Conservation (phyloP, 2,113 vertebrate species). For the Gyps fulvus region DNA sequence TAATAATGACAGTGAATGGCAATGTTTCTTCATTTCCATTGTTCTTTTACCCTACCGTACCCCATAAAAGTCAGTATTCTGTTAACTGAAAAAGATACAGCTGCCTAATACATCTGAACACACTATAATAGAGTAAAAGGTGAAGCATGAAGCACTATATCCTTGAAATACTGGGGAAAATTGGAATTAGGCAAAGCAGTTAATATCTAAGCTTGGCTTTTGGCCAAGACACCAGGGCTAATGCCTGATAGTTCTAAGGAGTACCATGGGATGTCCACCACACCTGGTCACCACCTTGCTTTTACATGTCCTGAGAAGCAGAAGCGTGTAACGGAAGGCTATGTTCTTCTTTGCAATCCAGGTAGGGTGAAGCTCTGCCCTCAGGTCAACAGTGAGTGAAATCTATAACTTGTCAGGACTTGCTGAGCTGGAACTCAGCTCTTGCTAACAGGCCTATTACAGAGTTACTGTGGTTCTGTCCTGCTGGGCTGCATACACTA, state of each 20-base stretch:
- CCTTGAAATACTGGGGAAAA: neutral
- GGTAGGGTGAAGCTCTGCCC: neutral
- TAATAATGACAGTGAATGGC: neutral
- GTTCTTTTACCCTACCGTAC: neutral
- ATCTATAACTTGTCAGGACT: neutral
- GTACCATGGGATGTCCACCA: neutral
- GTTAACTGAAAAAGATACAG: neutral
- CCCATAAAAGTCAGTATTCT: neutral
- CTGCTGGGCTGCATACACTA: neutral
- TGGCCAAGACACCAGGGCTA: neutral
- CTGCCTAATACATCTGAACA: neutral
- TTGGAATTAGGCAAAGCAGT: neutral
- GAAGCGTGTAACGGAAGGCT: neutral
- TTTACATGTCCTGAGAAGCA: neutral
- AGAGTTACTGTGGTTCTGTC: neutral
- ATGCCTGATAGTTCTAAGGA: neutral
- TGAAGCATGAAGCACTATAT: neutral
- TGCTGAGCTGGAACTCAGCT: neutral
- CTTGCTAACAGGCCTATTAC: neutral
- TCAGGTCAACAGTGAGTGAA: neutral
- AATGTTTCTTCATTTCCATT: neutral
- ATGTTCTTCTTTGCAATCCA: neutral
- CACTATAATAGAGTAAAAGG: neutral
- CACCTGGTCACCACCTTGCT: neutral
- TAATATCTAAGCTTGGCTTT: neutral